Percentiles rank a stretch among this genome's conserved stretches.
phyloP scores from a whole-genome alignment of 2,888 invertebrate genomes.

The Drosophila picticornis region DNA sequence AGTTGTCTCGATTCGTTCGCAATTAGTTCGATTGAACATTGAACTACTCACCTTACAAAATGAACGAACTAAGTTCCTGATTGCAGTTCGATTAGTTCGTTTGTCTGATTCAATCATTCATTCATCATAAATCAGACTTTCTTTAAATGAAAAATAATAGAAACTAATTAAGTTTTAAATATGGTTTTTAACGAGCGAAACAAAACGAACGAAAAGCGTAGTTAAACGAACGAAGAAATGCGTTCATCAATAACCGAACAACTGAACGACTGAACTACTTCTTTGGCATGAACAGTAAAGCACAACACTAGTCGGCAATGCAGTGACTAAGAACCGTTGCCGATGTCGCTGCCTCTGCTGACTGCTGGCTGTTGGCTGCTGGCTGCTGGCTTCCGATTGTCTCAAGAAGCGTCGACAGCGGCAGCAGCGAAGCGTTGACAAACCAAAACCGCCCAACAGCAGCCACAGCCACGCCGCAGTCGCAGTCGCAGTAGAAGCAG shows the following conservation, averaged over 20 bases:
- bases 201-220: background rate
- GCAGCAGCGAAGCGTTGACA: slow-evolving; percentile 77
- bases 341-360: slow-evolving; percentile 1
- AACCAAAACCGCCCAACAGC: slow-evolving; percentile 50
- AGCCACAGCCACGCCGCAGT: slow-evolving; percentile 14
- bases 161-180: background rate
- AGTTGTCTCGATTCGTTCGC: background rate
- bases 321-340: slow-evolving; percentile 7
- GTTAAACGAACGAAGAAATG: background rate
- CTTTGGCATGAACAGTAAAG: background rate
- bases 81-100: background rate
- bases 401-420: slow-evolving; percentile 45
- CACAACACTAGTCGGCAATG: slow-evolving; percentile 2
- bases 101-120: background rate
- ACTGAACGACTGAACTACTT: background rate
- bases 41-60: background rate
- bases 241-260: background rate
- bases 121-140: background rate
- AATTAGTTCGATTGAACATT: background rate
- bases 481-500: slow-evolving; percentile 1
- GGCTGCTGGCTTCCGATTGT: slow-evolving; percentile 8
- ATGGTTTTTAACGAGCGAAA: background rate
- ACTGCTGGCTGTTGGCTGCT: background rate
- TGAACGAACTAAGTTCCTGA: background rate
- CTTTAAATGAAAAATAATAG: background rate